phyloP scores from a whole-genome alignment of 2,113 vertebrate genomes.

The Trachemys scripta region DNA sequence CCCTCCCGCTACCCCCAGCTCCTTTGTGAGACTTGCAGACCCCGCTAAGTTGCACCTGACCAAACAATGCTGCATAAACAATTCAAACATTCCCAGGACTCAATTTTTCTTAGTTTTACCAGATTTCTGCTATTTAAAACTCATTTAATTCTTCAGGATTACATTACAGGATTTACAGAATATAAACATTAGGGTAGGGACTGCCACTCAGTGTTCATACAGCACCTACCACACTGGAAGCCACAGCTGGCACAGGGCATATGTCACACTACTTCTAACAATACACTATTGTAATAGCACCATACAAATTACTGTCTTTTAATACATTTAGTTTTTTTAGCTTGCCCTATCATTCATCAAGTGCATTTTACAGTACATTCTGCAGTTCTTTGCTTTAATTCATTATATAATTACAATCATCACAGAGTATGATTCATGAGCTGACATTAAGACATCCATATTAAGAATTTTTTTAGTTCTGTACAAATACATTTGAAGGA shows the following conservation, averaged over 20 bases:
- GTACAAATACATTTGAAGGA: background rate
- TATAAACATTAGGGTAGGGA: background rate
- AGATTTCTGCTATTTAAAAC: background rate
- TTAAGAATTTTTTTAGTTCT: background rate
- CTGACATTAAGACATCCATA: background rate
- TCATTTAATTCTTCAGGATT: background rate
- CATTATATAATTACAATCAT: background rate
- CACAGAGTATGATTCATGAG: background rate
- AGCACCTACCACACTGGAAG: background rate
- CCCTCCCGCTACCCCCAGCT: background rate
- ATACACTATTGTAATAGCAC: background rate
- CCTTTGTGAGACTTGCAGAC: background rate
- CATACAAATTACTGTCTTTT: background rate
- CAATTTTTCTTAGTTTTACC: background rate
- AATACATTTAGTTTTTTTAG: background rate
- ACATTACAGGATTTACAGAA: background rate
- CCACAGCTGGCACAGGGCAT: background rate
- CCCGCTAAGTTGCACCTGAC: background rate
- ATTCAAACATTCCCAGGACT: background rate
- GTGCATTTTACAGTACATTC: background rate
- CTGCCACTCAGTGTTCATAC: background rate
- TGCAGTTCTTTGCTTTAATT: background rate
- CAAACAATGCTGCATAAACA: background rate
- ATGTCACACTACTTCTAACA: no score
- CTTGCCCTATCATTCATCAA: background rate